Base-by-base conservation (phyloP, 2,888 invertebrate species). In the Nipponacmea schrenckii region DNA sequence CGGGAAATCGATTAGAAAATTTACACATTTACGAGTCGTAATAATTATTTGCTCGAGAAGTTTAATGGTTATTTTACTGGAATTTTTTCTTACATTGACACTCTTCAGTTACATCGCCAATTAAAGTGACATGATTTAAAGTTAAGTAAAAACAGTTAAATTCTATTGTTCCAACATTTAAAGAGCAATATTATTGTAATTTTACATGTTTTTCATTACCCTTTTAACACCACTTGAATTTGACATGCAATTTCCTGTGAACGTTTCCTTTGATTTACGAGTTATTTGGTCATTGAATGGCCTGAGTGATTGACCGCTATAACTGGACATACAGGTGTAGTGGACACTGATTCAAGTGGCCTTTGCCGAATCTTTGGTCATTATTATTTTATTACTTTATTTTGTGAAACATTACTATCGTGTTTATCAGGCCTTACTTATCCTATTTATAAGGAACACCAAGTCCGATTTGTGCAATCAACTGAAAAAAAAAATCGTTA, bases 241-340 rank as follows among this genome's bases (percentile, higher is more conserved):
- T 56, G 56, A 56, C 56, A 56, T 56, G 56, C 56, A 56, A 56
- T 56, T 56, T 56, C 56, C 56, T 56, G 56, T 24, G 56, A 24
- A 56, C 56, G 20, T 56, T 56, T 20, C 56, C 56, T 24, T 24
- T 56, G 56, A 56, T 56, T 56, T 56, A 56, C 56, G 56, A 56
- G 20, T 56, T 56, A 10, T 56, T 56, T 56, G 56, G 56, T 56
- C 56, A 56, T 56, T 56, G 56, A 56, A 56, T 56, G 56, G 56
- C 56, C 56, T 12, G 24, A 56, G 56, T 56, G 56, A 24, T 24
- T 56, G 56, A 56, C 56, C 56, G 56, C 56, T 56, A 56, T 56
- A 56, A 56, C 56, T 56, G 56, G 56, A 56, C 56, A 56, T 56
- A 56, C 56, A 56, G 56, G 56, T 56, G 56, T 56, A 56, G 56